Percentiles rank a stretch among this genome's conserved stretches.
Evolutionary conservation across 2,888 invertebrate species (phyloP).

Genomic region (Aspidiotus rigidus): DNA sequence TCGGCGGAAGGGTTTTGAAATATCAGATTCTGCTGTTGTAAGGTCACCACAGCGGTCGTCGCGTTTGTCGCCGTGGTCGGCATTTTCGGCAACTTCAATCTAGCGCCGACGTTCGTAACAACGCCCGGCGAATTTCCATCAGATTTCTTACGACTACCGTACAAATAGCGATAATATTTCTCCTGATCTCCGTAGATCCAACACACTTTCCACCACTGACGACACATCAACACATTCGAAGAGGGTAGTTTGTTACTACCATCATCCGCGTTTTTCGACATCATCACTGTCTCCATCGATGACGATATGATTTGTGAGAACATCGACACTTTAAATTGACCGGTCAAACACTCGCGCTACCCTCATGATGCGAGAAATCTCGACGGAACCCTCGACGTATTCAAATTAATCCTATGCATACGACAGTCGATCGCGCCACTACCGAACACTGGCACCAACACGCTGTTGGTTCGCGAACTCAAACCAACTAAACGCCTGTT

Average conservation of each 20-base stretch:
- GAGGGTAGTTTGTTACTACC: conserved; percentile 44
- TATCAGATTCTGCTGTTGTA: conserved; percentile 19
- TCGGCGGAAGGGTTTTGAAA: conserved; percentile 6
- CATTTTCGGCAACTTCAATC: conserved; percentile 17
- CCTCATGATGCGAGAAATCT: too few relatives aligned
- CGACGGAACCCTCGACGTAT: too few relatives aligned
- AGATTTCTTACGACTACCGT: conserved; percentile 47
- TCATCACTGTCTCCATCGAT: conserved; percentile 9
- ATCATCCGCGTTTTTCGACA: conserved; percentile 15
- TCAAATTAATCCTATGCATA: too few relatives aligned
- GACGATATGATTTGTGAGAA: conserved; percentile 12
- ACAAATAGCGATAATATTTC: conserved; percentile 73
- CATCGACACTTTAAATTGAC: not conserved
- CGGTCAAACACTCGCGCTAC: too few relatives aligned
- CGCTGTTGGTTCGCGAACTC: too few relatives aligned
- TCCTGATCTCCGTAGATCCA: conserved; percentile 79
- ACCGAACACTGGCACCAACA: too few relatives aligned
- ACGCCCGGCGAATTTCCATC: conserved; percentile 11
- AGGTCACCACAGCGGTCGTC: conserved; percentile 19
- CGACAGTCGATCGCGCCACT: too few relatives aligned
- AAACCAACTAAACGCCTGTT: too few relatives aligned
- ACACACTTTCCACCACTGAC: conserved; percentile 84
- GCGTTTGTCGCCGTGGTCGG: conserved; percentile 16
- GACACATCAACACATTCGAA: conserved; percentile 64
- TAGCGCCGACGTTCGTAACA: conserved; percentile 16